These are phyloP conservation scores for Cairina moschata DNA, from an alignment of 2,113 vertebrate species.

Conservation along the genomic window DNA sequence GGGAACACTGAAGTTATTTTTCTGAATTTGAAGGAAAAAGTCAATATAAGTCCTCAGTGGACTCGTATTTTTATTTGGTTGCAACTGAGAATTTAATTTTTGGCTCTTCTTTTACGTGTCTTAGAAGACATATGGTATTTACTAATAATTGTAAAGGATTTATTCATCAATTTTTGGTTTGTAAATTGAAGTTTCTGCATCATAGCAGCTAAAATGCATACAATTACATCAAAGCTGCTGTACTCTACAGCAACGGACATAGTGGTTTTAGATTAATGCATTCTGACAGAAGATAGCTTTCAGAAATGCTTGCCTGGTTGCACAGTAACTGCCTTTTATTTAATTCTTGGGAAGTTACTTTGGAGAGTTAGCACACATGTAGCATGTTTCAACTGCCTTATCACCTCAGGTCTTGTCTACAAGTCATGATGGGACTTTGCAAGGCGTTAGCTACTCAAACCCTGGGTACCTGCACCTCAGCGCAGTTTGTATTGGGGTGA, in stretches of 20 bases:
- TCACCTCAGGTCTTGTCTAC: neutral
- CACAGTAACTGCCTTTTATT: neutral
- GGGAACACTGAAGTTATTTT: neutral
- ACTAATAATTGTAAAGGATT: neutral
- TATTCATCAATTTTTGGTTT: neutral
- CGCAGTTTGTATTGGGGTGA: neutral
- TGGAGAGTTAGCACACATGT: neutral
- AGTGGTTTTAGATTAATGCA: neutral
- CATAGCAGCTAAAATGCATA: neutral
- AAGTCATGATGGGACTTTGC: neutral
- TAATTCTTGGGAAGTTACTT: neutral
- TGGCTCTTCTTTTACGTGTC: neutral
- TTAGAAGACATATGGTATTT: neutral
- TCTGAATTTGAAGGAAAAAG: neutral
- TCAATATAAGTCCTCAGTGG: neutral
- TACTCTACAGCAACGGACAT: neutral
- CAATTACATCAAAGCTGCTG: neutral
- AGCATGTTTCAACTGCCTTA: neutral
- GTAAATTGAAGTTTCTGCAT: neutral
- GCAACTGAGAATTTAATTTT: neutral
- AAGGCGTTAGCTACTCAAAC: neutral
- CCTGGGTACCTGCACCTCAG: neutral
- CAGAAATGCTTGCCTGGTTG: neutral
- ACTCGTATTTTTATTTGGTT: neutral
- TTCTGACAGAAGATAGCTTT: constrained; percentile 1